Conservation (phyloP, 2,113 vertebrate genomes). For the Lathamus discolor region DNA sequence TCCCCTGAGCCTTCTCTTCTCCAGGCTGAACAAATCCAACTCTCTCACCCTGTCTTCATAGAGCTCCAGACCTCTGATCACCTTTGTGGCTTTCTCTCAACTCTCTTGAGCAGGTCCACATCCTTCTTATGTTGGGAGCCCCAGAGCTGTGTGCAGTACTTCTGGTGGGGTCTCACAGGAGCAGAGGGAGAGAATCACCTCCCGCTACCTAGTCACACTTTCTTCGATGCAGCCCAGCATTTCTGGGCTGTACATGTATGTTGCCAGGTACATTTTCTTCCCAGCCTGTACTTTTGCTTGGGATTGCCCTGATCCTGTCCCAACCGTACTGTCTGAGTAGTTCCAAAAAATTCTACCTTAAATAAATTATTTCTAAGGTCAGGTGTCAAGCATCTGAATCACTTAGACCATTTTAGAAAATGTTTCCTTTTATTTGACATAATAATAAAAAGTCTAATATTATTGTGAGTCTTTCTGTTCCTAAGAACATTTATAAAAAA, state of each 20-base stretch:
- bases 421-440: not conserved
- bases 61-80: not conserved
- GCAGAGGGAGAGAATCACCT: too few species aligned
- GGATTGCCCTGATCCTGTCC: too few species aligned
- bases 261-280: too few species aligned
- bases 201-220: too few species aligned
- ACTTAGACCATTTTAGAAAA: not conserved
- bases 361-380: not conserved
- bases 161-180: too few species aligned
- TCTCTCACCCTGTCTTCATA: not conserved
- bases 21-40: not conserved
- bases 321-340: not conserved
- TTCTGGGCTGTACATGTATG: too few species aligned
- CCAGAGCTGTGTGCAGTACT: not conserved
- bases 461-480: not conserved
- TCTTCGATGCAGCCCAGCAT: too few species aligned
- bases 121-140: not conserved
- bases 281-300: too few species aligned
- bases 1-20: not conserved
- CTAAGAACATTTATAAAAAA: not conserved
- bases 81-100: not conserved
- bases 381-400: not conserved
- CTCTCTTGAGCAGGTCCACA: not conserved
- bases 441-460: not conserved
- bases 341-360: accelerated